Evolutionary conservation across 2,797 vertebrate species (phyloP).

Genomic region (Nothura maculosa): DNA sequence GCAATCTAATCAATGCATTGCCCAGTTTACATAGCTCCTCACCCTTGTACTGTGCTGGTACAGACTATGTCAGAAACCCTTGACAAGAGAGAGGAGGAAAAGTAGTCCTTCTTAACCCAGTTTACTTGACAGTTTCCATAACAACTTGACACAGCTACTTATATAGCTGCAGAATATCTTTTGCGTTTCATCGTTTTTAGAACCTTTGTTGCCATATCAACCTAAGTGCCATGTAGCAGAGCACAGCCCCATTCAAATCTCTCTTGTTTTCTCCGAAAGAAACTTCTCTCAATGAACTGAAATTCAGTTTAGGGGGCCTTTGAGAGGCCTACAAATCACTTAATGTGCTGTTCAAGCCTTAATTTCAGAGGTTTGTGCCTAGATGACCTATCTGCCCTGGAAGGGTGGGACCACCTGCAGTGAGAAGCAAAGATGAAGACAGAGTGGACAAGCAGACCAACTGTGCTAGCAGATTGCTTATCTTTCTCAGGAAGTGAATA

Average conservation of each 20-base stretch:
- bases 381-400: not conserved
- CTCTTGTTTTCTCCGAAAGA: not conserved
- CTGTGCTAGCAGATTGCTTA: not conserved
- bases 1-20: accelerated
- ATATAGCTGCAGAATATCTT: conserved; percentile 49
- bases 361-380: not conserved
- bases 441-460: not conserved
- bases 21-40: not conserved
- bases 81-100: conserved; percentile 46
- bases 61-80: not conserved
- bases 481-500: not conserved
- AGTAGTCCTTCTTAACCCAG: conserved; percentile 64
- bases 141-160: conserved; percentile 75
- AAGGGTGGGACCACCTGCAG: not conserved
- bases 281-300: conserved; percentile 29
- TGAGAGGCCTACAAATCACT: not conserved
- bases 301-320: not conserved
- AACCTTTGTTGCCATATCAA: conserved; percentile 77
- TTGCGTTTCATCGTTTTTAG: conserved; percentile 66
- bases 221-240: not conserved
- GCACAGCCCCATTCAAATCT: conserved; percentile 36
- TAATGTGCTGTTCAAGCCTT: not conserved
- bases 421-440: not conserved
- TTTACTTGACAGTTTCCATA: conserved; percentile 75
- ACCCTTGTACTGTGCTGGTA: not conserved